These are phyloP conservation scores for Hypomecis atomaria DNA, from an alignment of 2,888 invertebrate genomes.

Conservation along the genomic window DNA sequence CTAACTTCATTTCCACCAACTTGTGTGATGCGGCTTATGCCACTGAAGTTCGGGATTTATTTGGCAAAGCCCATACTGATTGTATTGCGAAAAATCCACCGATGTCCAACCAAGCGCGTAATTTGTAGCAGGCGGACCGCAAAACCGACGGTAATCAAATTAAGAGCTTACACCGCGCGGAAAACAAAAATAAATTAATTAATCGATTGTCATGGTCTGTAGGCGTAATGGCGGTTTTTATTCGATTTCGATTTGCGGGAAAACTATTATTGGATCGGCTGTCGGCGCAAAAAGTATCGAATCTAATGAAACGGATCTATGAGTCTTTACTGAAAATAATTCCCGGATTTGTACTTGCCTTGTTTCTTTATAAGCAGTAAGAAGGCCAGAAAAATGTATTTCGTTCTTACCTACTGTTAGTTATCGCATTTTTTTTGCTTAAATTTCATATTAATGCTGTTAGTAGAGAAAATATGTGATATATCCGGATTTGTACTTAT, in stretches of 20 bases:
- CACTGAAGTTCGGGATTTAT: background rate
- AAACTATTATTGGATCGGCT: slow-evolving; percentile 15
- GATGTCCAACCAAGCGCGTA: slow-evolving; percentile 29
- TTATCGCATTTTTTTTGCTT: too few relatives aligned
- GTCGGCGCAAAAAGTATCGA: slow-evolving; percentile 7
- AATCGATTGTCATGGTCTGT: slow-evolving; percentile 29
- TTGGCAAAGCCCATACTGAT: slow-evolving; percentile 13
- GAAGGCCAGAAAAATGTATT: too few relatives aligned
- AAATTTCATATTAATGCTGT: too few relatives aligned
- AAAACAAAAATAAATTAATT: slow-evolving; percentile 40
- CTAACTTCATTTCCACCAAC: too few relatives aligned
- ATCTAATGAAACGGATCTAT: background rate
- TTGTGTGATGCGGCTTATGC: background rate
- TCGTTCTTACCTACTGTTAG: too few relatives aligned
- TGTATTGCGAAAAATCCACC: slow-evolving; percentile 2
- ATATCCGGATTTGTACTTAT: too few relatives aligned
- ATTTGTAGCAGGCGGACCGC: slow-evolving; percentile 37
- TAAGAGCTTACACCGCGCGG: slow-evolving; percentile 37
- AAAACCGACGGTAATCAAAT: slow-evolving; percentile 44
- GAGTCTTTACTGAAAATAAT: too few relatives aligned
- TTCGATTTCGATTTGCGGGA: slow-evolving; percentile 26
- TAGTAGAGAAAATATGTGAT: too few relatives aligned
- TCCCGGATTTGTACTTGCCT: background rate
- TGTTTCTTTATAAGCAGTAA: too few relatives aligned
- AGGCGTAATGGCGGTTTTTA: slow-evolving; percentile 24